These are phyloP conservation scores for Gerris lacustris DNA, from an alignment of 2,888 invertebrate genomes.

Conservation along the genomic window DNA sequence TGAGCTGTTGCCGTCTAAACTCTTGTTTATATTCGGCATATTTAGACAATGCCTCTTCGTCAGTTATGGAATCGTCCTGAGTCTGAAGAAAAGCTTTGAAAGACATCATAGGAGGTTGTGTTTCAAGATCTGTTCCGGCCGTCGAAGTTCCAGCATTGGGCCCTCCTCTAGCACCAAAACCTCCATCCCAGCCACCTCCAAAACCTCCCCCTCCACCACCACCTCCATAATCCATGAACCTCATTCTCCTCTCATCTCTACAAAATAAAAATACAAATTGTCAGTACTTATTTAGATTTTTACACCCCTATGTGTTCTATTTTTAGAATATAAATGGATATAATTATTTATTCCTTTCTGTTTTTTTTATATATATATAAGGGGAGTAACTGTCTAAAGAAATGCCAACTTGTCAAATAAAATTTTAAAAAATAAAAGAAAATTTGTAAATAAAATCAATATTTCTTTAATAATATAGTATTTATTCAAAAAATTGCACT, in stretches of 20 bases:
- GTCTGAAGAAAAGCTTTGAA: constrained; percentile 92
- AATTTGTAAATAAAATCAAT: no score
- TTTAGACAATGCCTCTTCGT: constrained; percentile 88
- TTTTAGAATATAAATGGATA: no score
- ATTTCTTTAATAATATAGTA: no score
- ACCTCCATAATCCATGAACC: constrained; percentile 21
- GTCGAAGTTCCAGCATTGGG: constrained; percentile 27
- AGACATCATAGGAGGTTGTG: constrained; percentile 90
- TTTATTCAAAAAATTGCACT: no score
- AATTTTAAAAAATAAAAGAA: no score
- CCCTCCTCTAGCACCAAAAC: constrained; percentile 33
- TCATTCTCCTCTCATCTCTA: constrained; percentile 30
- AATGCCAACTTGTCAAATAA: no score
- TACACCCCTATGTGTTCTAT: no score
- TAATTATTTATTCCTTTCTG: no score
- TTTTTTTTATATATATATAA: no score
- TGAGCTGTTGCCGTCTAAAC: constrained; percentile 88
- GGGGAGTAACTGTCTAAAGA: no score
- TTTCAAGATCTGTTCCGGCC: constrained; percentile 41
- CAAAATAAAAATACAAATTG: constrained; percentile 7
- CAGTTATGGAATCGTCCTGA: constrained; percentile 95
- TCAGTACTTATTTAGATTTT: no score
- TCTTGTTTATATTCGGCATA: constrained; percentile 98
- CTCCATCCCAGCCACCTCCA: neutral
- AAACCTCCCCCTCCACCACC: constrained; percentile 13